Base-by-base conservation (phyloP, 2,797 vertebrate genomes). In the Enteromius paludinosus region DNA sequence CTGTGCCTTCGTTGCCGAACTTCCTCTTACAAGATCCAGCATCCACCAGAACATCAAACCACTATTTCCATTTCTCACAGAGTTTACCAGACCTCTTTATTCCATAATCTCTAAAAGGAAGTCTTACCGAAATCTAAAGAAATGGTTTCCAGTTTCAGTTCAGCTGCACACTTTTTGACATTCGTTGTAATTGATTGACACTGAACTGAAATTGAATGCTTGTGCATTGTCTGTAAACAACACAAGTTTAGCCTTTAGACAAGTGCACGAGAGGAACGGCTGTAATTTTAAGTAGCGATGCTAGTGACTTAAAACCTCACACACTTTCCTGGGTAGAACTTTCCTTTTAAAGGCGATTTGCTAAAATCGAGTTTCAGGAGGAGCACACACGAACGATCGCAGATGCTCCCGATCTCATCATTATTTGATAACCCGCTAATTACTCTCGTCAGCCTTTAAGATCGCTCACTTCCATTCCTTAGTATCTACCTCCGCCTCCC, bases 41-140 rank as follows among this genome's bases (percentile, higher is more conserved):
- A 80, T 47, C 20, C 28, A 68, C 45, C 70, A 87, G 54, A 76
- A 71, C 10, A 28, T 59, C 17, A 69, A 81, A 78, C 65, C 71
- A 61, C 45, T 25, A 23, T 85, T 85, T 85, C 71, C 77, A 85
- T 83, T 79, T 85, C 66, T 72, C 56, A 62, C 49, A 18, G 35
- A 56, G 33, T 23, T 62, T 30, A 79, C 61, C 74, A 77, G 47
- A 61, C 28, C 49, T 64, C 45, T 79, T 47, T 35, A 43, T 78
- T 62, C 61, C 12, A 65, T 30, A 23, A 64, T 62, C n/a, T 82
- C 52, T 83, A n/a, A 45, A 43, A 62, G 47, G 41, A 59, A 52
- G 43, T 85, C 76, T 81, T n/a, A 52, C 66, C 45, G 62, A 41
- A 47, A 82, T 41, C 2, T 47, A 10, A 30, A 28, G 56, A 49